A percentile compares a stretch with the other conserved stretches of the same genome.
These are phyloP conservation scores for Phylloscopus collybita DNA, from an alignment of 2,797 vertebrate genomes.

Conservation along the genomic window DNA sequence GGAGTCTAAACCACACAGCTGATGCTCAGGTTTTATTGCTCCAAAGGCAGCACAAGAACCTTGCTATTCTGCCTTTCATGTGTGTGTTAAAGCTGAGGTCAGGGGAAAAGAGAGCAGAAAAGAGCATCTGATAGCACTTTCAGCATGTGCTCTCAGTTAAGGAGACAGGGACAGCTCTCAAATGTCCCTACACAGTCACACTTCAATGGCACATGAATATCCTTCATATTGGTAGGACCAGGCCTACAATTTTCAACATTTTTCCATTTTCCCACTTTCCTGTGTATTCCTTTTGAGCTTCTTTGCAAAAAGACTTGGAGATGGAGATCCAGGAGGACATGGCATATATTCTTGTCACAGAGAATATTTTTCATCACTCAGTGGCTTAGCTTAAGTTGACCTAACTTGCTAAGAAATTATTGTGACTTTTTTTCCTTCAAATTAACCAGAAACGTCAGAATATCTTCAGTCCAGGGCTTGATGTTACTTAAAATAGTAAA, in stretches of 20 bases:
- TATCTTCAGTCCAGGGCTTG: not conserved
- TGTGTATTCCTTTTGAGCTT: not conserved
- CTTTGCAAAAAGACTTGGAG: not conserved
- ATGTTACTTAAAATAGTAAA: constrained; percentile 69
- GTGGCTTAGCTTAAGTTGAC: not conserved
- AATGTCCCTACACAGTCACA: not conserved
- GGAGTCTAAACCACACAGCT: not conserved
- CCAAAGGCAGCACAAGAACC: not conserved
- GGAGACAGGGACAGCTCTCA: not conserved
- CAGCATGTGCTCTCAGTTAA: not conserved
- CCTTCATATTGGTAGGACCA: not conserved
- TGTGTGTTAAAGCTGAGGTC: not conserved
- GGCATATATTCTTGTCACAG: not conserved
- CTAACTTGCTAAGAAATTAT: not conserved
- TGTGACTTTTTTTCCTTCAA: not conserved
- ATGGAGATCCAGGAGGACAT: not conserved
- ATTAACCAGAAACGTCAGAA: constrained; percentile 30
- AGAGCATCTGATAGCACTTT: not conserved
- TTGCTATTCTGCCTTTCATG: not conserved
- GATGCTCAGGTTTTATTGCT: not conserved
- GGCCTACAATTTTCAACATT: not conserved
- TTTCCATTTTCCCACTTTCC: not conserved
- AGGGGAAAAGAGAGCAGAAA: not conserved
- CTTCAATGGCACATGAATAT: not conserved
- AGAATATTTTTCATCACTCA: not conserved